phyloP scores from a whole-genome alignment of 2,888 invertebrate species.

The Papilio elwesi region DNA sequence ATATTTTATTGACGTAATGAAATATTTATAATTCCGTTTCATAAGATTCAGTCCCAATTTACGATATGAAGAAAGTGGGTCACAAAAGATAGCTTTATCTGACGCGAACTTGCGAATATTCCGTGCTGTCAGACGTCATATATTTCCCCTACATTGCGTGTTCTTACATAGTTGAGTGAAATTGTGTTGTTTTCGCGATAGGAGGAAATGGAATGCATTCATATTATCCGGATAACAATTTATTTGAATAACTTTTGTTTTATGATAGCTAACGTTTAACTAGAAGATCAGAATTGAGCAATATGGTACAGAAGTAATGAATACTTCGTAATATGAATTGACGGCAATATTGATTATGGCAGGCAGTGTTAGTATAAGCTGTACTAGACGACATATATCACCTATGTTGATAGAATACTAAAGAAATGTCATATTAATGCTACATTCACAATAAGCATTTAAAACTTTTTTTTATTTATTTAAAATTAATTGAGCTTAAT shows the following conservation, averaged over 20 bases:
- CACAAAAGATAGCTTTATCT: slow-evolving; percentile 56
- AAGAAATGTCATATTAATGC: no score
- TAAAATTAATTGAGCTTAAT: no score
- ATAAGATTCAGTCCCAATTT: slow-evolving; percentile 23
- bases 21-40: slow-evolving; percentile 4
- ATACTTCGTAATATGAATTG: no score
- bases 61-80: slow-evolving; percentile 35
- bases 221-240: slow-evolving; percentile 9
- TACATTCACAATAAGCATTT: no score
- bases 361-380: no score
- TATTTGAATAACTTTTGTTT: slow-evolving; percentile 4
- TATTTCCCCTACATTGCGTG: slow-evolving; percentile 53
- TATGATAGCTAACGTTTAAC: not conserved
- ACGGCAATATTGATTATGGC: no score
- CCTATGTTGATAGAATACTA: no score
- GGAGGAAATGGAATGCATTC: slow-evolving; percentile 47
- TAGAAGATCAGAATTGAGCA: not conserved
- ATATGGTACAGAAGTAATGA: not conserved
- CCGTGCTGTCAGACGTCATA: slow-evolving; percentile 49
- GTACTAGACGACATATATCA: no score
- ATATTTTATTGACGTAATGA: not conserved
- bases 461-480: no score
- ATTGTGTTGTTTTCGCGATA: slow-evolving; percentile 57
- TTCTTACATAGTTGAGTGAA: slow-evolving; percentile 53
- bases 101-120: slow-evolving; percentile 52